Evolutionary conservation across 2,888 invertebrate genomes (phyloP).

Genomic region (Linyphia triangularis): DNA sequence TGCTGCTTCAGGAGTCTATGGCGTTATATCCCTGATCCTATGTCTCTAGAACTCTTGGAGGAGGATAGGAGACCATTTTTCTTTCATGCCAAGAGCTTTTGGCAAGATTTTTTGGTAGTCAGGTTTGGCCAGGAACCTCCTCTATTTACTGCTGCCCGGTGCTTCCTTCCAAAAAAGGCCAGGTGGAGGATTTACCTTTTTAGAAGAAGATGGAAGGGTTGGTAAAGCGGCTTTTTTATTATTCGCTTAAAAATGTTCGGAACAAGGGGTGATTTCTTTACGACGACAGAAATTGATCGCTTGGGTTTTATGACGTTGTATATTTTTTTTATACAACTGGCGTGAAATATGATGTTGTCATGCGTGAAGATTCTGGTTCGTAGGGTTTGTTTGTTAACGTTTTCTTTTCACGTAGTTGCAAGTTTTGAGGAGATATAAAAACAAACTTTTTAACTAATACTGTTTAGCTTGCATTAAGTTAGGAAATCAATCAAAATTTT

Average conservation of each 20-base stretch:
- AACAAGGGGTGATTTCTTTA: slow-evolving; percentile 46
- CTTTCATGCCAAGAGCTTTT: slow-evolving; percentile 8
- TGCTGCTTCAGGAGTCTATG: slow-evolving; percentile 1
- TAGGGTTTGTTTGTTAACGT: not conserved
- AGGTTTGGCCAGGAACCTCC: slow-evolving; percentile 15
- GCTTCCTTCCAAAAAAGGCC: too few species aligned
- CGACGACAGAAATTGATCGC: slow-evolving; percentile 38
- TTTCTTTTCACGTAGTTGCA: not conserved
- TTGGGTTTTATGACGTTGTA: slow-evolving; percentile 1
- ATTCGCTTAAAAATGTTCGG: slow-evolving; percentile 35
- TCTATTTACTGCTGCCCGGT: slow-evolving; percentile 11
- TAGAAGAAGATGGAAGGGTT: not conserved
- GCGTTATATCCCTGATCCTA: slow-evolving; percentile 23
- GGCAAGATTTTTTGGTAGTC: slow-evolving; percentile 40
- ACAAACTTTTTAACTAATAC: too few species aligned
- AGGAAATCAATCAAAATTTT: too few species aligned
- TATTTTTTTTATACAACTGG: slow-evolving; percentile 13
- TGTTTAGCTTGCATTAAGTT: too few species aligned
- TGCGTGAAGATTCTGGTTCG: not conserved
- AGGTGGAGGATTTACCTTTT: not conserved
- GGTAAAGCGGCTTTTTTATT: slow-evolving; percentile 7
- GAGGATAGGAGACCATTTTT: slow-evolving; percentile 12
- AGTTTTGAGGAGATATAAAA: too few species aligned
- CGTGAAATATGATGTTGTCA: not conserved
- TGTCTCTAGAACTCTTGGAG: not conserved